Conservation (phyloP, 1,140 invertebrate genomes). For the Atta cephalotes region DNA sequence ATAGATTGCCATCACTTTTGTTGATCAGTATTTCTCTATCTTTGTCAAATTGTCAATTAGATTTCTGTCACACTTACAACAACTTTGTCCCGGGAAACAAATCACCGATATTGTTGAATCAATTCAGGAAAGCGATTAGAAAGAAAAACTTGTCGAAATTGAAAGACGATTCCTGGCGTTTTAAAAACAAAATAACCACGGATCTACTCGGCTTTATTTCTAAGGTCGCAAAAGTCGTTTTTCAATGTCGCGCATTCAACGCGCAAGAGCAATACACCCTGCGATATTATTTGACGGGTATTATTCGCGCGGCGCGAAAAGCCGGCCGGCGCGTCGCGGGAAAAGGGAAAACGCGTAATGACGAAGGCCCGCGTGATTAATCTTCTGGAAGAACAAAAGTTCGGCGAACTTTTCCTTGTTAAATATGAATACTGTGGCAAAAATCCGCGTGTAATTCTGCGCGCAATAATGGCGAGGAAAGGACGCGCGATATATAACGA, state of each 20-base stretch:
- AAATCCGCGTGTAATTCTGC: constrained; percentile 28
- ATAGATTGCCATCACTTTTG: constrained; percentile 73
- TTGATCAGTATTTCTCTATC: constrained; percentile 75
- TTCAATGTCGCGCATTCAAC: constrained; percentile 3
- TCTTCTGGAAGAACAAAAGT: constrained; percentile 58
- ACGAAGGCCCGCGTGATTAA: constrained; percentile 55
- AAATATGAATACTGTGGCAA: constrained; percentile 53
- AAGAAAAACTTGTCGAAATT: constrained; percentile 33
- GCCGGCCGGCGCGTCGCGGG: background rate
- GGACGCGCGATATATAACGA: constrained; percentile 4
- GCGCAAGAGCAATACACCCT: background rate
- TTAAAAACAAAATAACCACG: background rate
- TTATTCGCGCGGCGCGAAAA: constrained; percentile 13
- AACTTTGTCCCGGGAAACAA: constrained; percentile 83
- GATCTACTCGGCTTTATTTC: background rate
- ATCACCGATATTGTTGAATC: constrained; percentile 81
- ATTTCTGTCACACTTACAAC: constrained; percentile 66
- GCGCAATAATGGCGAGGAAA: constrained; percentile 9
- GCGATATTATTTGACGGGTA: constrained; percentile 42
- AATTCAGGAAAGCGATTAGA: constrained; percentile 79
- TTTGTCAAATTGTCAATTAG: constrained; percentile 66
- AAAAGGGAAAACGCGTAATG: constrained; percentile 44
- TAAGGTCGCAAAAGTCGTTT: constrained; percentile 12
- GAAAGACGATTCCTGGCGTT: background rate
- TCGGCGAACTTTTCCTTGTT: constrained; percentile 59